Evolutionary conservation across 2,888 invertebrate genomes (phyloP), one percentile per base, ranked within the genome.

Genomic region (Tyria jacobaeae): DNA sequence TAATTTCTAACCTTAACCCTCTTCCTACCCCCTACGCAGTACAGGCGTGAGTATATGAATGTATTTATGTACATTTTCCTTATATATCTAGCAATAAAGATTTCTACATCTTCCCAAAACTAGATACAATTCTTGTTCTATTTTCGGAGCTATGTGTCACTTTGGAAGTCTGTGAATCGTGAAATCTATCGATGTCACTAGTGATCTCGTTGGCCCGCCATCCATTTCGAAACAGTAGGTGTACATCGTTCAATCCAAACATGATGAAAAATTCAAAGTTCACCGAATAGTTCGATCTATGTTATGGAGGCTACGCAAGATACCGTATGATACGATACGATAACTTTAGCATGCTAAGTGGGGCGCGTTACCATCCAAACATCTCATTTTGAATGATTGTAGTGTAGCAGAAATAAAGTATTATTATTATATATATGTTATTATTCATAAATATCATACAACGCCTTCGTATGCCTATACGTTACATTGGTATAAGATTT

Each of bases 171-270:
- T 47, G 52, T 57, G 57, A 62, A 62, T 47, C 51, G 47, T 15
- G n/a, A 57, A 58, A 62, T 58, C 41, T 44, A 58, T 62, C 49
- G 35, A 31, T 54, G 62, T 62, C 62, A 44, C 41, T 27, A n/a
- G 24, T 24, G 31, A 53, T 57, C 27, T 48, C 54, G 50, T 37
- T 50, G n/a, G 50, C 54, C 44, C 27, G 49, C 54, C 54, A 62
- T 58, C 58, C 50, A 58, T 62, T 62, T 57, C 25, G 37, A 54
- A 44, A 27, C 17, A 41, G 31, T 21, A 58, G 35, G 25, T 50
- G 50, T 44, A 54, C 47, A 62, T 37, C 27, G 52, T 35, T 57
- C 57, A 49, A 39, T 25, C 21, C 12, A 50, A 41, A 49, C 35
- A 51, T 17, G 48, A 34, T 53, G 37, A 54, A 54, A 60, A 60